A percentile compares a stretch with the other conserved stretches of the same genome.
Evolutionary conservation across 1,140 invertebrate species (phyloP).

Genomic region (Cherax quadricarinatus): DNA sequence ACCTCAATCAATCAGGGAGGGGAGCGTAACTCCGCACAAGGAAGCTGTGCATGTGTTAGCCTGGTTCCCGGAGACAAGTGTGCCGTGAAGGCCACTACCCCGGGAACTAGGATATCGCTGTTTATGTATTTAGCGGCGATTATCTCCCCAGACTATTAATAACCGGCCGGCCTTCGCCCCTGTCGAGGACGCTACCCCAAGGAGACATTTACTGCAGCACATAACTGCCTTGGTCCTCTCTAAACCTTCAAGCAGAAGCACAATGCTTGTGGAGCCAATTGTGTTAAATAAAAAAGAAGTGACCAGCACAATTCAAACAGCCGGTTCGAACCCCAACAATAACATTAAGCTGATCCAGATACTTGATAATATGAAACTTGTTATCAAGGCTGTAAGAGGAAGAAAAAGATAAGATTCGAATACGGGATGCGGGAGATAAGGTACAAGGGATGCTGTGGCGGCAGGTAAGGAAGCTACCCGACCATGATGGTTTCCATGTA

Average conservation of each 20-base stretch:
- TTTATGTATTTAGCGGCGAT: background rate
- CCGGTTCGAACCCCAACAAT: background rate
- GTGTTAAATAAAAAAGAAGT: too few species aligned
- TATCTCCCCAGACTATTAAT: background rate
- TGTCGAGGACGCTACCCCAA: background rate
- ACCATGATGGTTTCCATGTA: too few species aligned
- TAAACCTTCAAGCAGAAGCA: background rate
- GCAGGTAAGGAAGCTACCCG: background rate
- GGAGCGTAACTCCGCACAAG: background rate
- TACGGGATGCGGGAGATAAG: conserved; percentile 9
- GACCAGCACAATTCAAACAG: background rate
- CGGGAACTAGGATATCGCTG: background rate
- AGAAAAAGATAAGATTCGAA: background rate
- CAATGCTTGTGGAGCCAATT: background rate
- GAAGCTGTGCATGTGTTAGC: too few species aligned
- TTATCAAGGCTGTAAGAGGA: background rate
- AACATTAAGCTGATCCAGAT: background rate
- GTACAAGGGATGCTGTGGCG: background rate
- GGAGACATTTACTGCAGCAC: background rate
- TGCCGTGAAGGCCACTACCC: background rate
- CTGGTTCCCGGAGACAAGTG: background rate
- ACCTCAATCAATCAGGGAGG: too few species aligned
- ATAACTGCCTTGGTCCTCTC: background rate
- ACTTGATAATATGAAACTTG: background rate
- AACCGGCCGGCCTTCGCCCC: background rate